Evolutionary conservation across 2,797 vertebrate genomes (phyloP), one percentile per base, ranked within the genome.

Genomic region (Denticeps clupeoides): DNA sequence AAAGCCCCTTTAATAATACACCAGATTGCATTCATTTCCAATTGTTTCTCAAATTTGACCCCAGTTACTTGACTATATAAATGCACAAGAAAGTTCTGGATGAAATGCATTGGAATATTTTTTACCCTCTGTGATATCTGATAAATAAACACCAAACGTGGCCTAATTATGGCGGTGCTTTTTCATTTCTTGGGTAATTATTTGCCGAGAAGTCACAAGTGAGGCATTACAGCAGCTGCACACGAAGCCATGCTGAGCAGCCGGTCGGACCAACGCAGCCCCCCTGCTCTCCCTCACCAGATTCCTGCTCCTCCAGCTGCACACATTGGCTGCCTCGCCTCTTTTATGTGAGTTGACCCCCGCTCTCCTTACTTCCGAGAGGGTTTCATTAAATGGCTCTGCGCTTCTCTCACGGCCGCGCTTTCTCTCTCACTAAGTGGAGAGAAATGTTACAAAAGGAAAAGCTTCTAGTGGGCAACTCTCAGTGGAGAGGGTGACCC

Each of bases 311-410:
- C 58, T 75, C 61, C 60, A 67, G 65, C 61, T 67, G 68, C 62
- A 69, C 67, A 71, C 70, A 70, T 55, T 59, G 58, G 62, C 55
- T 54, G 65, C 60, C 70, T 74, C 75, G 64, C 41, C 68, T 71
- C 72, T 74, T 80, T 79, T 68, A 75, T 77, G 78, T 75, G 68
- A 72, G 68, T 72, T 76, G 80, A 83, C 81, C 79, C 74, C 71
- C 76, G 73, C 77, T 79, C 82, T 78, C 75, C 69, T 72, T 75
- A 73, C 77, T 80, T 83, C 78, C 68, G 70, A 82, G 70, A 72
- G 73, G 69, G 78, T 78, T 82, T 82, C 82, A 84, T 86, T 84
- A 84, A 85, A 84, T 73, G 71, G 68, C 71, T 81, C 74, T 79
- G 72, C 71, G 69, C 60, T 64, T 72, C 67, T 70, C 70, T 71